These are phyloP conservation scores for Phthorimaea operculella DNA, from an alignment of 1,140 invertebrate species.

Conservation along the genomic window DNA sequence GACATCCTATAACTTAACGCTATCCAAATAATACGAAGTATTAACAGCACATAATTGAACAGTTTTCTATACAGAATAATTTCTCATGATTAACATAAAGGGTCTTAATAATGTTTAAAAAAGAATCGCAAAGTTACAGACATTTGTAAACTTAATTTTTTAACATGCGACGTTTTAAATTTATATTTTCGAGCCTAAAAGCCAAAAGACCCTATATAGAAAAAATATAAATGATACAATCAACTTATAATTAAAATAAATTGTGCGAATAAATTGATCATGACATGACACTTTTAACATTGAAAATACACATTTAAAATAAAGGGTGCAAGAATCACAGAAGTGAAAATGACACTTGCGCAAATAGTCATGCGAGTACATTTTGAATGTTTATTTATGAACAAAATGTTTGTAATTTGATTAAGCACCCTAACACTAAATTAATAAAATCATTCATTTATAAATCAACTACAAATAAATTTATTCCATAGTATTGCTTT, in stretches of 20 bases:
- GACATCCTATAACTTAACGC: not conserved
- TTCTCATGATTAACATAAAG: not conserved
- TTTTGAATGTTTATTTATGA: too few relatives aligned
- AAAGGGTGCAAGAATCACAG: too few relatives aligned
- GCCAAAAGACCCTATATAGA: too few relatives aligned
- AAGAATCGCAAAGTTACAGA: not conserved
- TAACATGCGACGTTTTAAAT: too few relatives aligned
- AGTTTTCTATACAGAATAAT: not conserved
- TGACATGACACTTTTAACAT: constrained; percentile 14
- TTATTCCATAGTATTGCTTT: constrained; percentile 27
- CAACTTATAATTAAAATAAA: constrained; percentile 1
- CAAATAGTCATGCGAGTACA: too few relatives aligned
- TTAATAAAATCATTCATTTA: constrained; percentile 29
- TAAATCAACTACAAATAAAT: constrained; percentile 25
- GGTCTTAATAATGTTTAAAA: not conserved
- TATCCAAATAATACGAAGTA: not conserved
- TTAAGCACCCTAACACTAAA: constrained; percentile 11
- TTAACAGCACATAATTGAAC: constrained; percentile 1
- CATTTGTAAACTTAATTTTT: too few relatives aligned
- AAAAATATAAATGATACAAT: too few relatives aligned
- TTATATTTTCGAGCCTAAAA: too few relatives aligned
- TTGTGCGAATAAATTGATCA: constrained; percentile 22
- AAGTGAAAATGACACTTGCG: too few relatives aligned
- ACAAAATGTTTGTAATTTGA: too few relatives aligned
- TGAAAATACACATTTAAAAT: constrained; percentile 22